Evolutionary conservation across 2,113 vertebrate species (phyloP), one percentile per base, ranked within the genome.

Genomic region (Regulus satrapa): DNA sequence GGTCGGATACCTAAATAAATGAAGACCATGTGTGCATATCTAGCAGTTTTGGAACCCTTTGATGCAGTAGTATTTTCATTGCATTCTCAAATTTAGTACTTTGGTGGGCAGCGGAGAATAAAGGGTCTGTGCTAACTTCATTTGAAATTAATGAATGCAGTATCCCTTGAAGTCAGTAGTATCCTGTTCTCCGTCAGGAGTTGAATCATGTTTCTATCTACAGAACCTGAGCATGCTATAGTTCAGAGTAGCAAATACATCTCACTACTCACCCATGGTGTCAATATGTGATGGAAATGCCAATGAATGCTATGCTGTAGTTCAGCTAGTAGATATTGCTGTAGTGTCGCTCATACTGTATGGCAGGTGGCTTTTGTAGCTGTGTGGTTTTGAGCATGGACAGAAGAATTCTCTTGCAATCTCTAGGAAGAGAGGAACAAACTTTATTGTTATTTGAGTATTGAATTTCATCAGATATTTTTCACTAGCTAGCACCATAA

Each of bases 61-160:
- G 32, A 64, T 82, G 68, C 32, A 23, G 46, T 32, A 64, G 3
- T 66, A 29, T 76, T 86, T 85, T 61, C 20, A 29, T 26, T 85
- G n/a, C 49, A 28, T 81, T 89, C 24, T 75, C 54, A 78, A 78
- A 59, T 28, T 51, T 14, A 8, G 5, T 1, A 0, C n/a, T 74
- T 62, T 6, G 6, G 2, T 8, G 25, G 17, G 12, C 6, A 3
- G 17, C 0, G 1, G 24, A 15, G 4, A 31, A 46, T 5, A 32
- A 80, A 78, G 38, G 13, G 15, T 77, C 74, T 78, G 31, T 59
- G 48, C 28, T 52, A 56, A 59, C 21, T 75, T 85, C 2, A 29
- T 28, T n/a, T 72, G 69, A 49, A 29, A 29, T 78, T 40, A 41
- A 6, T 77, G 76, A 10, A 12, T 1, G 3, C 58, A 20, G 8